These are phyloP conservation scores for Theonella swinhoei DNA, from an alignment of 37 sponge, comb jelly and placozoan species.

Conservation along the genomic window DNA sequence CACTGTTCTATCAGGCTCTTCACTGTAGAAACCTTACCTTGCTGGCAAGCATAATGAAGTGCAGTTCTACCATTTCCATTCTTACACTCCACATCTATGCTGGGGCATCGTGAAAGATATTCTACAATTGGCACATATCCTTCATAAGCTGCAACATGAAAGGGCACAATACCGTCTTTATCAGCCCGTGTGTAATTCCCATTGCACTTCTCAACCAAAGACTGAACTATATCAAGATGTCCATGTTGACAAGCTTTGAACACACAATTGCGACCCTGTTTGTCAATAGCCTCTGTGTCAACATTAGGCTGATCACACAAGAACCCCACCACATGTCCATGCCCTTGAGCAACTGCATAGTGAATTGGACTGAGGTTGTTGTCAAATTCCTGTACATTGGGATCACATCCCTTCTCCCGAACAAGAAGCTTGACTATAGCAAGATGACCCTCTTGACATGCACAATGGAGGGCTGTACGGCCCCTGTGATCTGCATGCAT, in stretches of 20 bases:
- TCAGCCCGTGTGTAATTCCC: background rate
- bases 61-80: constrained; percentile 15
- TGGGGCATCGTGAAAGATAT: background rate
- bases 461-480: constrained; percentile 30
- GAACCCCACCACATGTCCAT: constrained; percentile 47
- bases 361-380: constrained; percentile 65
- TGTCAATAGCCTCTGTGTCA: constrained; percentile 9
- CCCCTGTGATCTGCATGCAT: constrained; percentile 19
- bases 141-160: constrained; percentile 25
- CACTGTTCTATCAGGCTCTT: constrained; percentile 20
- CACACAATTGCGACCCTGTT: constrained; percentile 25
- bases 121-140: constrained; percentile 30
- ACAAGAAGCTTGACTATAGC: constrained; percentile 14
- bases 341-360: constrained; percentile 64
- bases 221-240: constrained; percentile 14
- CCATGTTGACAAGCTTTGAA: constrained; percentile 47
- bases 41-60: constrained; percentile 23
- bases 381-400: background rate
- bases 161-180: background rate
- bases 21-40: constrained; percentile 2
- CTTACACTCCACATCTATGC: background rate
- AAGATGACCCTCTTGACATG: constrained; percentile 31
- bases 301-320: constrained; percentile 3
- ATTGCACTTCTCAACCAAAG: constrained; percentile 14
- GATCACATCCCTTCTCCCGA: background rate